Percentiles rank a stretch among this genome's conserved stretches.
Conservation (phyloP, 2,113 vertebrate species). For the Laticauda colubrina region DNA sequence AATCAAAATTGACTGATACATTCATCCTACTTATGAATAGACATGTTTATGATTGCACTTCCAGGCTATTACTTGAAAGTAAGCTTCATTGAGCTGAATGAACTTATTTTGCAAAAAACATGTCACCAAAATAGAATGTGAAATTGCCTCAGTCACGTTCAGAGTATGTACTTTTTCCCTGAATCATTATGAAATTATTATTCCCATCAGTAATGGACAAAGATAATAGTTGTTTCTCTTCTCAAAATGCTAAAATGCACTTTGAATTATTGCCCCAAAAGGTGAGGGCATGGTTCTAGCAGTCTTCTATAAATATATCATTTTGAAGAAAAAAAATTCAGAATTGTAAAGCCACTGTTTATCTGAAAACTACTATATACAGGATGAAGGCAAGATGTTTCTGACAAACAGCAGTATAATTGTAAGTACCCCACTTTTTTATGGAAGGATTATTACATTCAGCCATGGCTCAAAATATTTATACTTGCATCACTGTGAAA, state of each 20-base stretch:
- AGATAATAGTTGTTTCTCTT: not conserved
- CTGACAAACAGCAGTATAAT: not conserved
- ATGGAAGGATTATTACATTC: not conserved
- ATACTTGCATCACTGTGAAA: rapidly evolving
- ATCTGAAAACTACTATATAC: not conserved
- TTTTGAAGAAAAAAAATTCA: not conserved
- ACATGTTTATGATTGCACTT: not conserved
- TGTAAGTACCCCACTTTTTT: not conserved
- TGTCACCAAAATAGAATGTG: not conserved
- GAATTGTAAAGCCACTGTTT: not conserved
- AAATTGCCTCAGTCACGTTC: not conserved
- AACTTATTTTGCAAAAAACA: not conserved
- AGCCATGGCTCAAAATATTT: slow-evolving; percentile 18
- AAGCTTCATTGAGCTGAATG: not conserved
- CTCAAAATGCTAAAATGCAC: not conserved
- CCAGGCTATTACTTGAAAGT: not conserved
- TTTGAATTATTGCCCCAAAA: not conserved
- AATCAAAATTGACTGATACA: not conserved
- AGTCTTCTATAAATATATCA: not conserved
- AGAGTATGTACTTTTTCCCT: not conserved
- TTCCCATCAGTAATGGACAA: not conserved
- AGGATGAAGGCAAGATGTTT: slow-evolving; percentile 26
- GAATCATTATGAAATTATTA: not conserved
- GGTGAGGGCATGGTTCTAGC: not conserved
- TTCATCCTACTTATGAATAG: not conserved